Evolutionary conservation across 2,113 vertebrate species (phyloP), one percentile per base, ranked within the genome.

Genomic region (Rhea americana): DNA sequence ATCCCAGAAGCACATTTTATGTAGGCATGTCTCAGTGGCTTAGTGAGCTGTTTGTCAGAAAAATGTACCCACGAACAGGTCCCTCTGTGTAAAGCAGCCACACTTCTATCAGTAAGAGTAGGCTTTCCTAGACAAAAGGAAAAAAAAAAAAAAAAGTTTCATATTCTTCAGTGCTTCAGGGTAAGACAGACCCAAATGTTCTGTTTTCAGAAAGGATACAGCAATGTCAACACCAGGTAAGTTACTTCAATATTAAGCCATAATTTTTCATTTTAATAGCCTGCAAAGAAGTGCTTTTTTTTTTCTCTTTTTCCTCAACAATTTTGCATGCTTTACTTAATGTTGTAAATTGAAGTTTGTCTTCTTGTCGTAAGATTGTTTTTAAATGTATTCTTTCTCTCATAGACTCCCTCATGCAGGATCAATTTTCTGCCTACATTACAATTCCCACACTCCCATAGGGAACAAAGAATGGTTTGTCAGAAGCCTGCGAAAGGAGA

Each of bases 401-500:
- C 22, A 5, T 20, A 3, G 3, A 8, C 62, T 90, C 0, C 0
- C 68, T 91, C 88, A 79, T 0, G 1, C 63, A 71, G 92, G 94
- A 95, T 84, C 67, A 89, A 80, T 94, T 95, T 95, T 91, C 86
- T 93, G 86, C 93, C 90, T 76, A 58, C 41, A 74, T 94, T 85
- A 86, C 85, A 94, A 87, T 95, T 91, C 92, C 88, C 77, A 70
- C 71, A 28, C 62, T 87, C 91, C 86, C 81, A 51, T 25, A 3
- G 67, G 74, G 92, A 96, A 9, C 83, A 84, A 73, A 77, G 86
- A 73, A 68, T 1, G 3, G 55, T 90, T 93, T 95, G 78, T 87
- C 86, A 95, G 83, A 82, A 94, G 43, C 47, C 77, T 82, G 77
- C 71, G 81, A 96, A 94, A 93, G 83, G 90, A 96, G 94, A 96